These are phyloP conservation scores for Diadegma fenestrale DNA, from an alignment of 2,888 invertebrate species.

Conservation along the genomic window DNA sequence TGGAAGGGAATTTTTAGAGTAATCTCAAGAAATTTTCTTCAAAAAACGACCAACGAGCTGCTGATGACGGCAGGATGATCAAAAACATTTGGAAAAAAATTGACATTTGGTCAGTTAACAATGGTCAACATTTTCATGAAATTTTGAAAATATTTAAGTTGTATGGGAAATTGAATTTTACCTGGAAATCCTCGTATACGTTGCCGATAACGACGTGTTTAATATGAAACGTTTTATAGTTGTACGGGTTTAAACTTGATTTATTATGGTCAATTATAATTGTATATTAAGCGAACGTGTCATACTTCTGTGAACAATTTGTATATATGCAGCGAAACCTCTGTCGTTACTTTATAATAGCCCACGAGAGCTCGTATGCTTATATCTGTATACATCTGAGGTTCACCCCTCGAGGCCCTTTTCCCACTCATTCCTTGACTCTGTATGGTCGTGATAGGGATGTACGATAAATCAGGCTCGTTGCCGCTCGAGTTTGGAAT, in stretches of 20 bases:
- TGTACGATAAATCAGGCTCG: constrained; percentile 68
- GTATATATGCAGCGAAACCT: constrained; percentile 45
- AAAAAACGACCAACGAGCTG: too few relatives aligned
- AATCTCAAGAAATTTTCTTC: too few relatives aligned
- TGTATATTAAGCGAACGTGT: constrained; percentile 59
- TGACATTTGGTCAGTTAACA: background rate
- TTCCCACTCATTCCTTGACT: constrained; percentile 15
- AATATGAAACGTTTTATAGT: constrained; percentile 40
- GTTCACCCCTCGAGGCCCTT: background rate
- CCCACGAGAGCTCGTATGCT: background rate
- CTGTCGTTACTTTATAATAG: constrained; percentile 20
- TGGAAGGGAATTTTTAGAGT: too few relatives aligned
- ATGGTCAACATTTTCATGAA: background rate
- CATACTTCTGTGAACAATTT: constrained; percentile 54
- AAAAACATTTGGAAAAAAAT: background rate
- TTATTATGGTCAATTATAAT: constrained; percentile 62
- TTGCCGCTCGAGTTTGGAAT: constrained; percentile 38
- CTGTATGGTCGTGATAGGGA: constrained; percentile 46
- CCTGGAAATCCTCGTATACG: background rate
- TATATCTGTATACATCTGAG: background rate
- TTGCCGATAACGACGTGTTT: background rate
- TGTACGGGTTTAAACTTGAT: constrained; percentile 42
- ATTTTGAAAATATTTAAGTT: background rate
- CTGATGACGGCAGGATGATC: too few relatives aligned
- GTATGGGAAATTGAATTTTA: background rate